Base-by-base conservation (phyloP, 2,113 vertebrate genomes). In the Xiphophorus hellerii region DNA sequence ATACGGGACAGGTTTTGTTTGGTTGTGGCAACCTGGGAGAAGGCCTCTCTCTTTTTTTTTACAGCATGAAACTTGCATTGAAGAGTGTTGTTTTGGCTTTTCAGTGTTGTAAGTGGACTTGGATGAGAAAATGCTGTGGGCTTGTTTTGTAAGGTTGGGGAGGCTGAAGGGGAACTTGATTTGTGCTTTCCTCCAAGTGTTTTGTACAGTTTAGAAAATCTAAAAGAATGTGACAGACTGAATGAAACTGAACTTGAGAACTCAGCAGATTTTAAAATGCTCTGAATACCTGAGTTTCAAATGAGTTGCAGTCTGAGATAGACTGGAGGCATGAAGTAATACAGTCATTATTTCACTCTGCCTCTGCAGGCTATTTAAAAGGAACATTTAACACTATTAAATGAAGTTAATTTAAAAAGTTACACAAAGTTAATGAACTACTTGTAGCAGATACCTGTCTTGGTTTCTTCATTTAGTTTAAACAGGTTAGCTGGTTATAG, bases 1-100 rank as follows among this genome's bases (percentile, higher is more conserved):
- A 80, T 76, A 78, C 71, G 85, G 86, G 87, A 90, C 86, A 88
- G 87, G 92, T 91, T 91, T 91, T 93, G 90, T 90, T 87, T 88
- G 86, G 71, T 71, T 0, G 69, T 86, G 83, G 81, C 88, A 87
- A 84, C 84, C 86, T 0, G 17, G 83, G 83, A 88, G 87, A 88
- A 76, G 80, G 69, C 77, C 79, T 88, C 70, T 81, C 80, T 62
- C 70, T 72, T 10, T 62, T 70, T 25, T 58, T 58, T 58, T 84
- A 62, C 71, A 88, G 85, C 90, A 84, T 90, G 84, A 90, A 87
- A 85, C 72, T 27, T 73, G 83, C 66, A 71, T 73, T 86, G 88
- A 89, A 89, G 66, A 87, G 71, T 79, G 80, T 76, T 78, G 76
- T 82, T 84, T 82, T 89, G 84, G 79, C 71, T 84, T 85, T 84